Percentiles rank a stretch among this genome's conserved stretches.
Conservation (phyloP, 92 coral and sea anemone genomes). For the Desmophyllum pertusum region DNA sequence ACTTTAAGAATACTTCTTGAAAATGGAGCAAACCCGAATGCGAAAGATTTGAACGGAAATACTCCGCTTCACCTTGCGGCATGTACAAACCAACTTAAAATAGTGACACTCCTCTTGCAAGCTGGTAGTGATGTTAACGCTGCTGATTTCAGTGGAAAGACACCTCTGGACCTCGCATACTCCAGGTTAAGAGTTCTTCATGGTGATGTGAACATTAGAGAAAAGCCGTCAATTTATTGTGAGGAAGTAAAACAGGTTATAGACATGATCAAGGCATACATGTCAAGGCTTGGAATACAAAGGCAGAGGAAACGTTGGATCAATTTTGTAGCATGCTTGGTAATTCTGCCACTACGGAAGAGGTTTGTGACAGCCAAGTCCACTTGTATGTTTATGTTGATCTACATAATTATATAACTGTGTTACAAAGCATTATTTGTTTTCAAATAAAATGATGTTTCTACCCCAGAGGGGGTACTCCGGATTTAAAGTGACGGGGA, state of each 20-base stretch:
- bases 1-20: constrained; percentile 71
- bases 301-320: constrained; percentile 72
- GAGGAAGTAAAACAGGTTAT: constrained; percentile 81
- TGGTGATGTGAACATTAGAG: constrained; percentile 56
- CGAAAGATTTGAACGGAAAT: constrained; percentile 92
- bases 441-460: no score
- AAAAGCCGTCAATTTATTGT: constrained; percentile 64
- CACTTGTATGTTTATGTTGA: not conserved
- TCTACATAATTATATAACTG: no score
- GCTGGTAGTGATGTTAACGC: constrained; percentile 88
- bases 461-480: no score
- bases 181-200: constrained; percentile 84
- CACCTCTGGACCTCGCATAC: constrained; percentile 93
- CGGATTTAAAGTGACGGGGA: no score
- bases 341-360: constrained; percentile 79
- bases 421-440: no score
- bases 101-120: constrained; percentile 85
- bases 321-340: constrained; percentile 68
- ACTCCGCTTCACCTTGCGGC: constrained; percentile 98
- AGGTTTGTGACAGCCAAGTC: constrained; percentile 56
- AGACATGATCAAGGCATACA: constrained; percentile 83
- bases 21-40: constrained; percentile 95
- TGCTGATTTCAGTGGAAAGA: constrained; percentile 86
- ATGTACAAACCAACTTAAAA: constrained; percentile 85
- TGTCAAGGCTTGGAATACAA: constrained; percentile 62